A percentile compares a stretch with the other conserved stretches of the same genome.
phyloP scores from a whole-genome alignment of 2,888 invertebrate species.

The Oeneis ivallda region DNA sequence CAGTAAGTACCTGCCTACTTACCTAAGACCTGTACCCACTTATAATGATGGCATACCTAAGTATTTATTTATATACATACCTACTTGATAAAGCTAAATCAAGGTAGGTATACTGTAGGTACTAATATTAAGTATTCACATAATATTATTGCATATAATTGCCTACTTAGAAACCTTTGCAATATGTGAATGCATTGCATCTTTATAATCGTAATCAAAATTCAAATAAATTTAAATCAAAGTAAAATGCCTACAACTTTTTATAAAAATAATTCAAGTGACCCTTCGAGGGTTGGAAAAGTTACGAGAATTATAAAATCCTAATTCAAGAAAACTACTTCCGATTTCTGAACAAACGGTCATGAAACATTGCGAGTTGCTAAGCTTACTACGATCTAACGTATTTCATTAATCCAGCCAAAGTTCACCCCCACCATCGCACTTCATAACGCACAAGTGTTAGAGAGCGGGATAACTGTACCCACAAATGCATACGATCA shows the following conservation, averaged over 20 bases:
- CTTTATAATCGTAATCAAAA: too few relatives aligned
- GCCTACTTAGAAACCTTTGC: too few relatives aligned
- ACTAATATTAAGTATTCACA: too few relatives aligned
- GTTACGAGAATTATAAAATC: constrained; percentile 1
- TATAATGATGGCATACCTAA: too few relatives aligned
- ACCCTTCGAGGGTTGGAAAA: not conserved
- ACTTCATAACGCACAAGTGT: constrained; percentile 69
- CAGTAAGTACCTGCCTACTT: not conserved
- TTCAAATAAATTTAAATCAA: too few relatives aligned
- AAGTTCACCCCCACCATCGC: constrained; percentile 75
- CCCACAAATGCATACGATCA: constrained; percentile 21
- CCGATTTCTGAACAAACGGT: constrained; percentile 11
- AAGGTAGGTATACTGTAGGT: too few relatives aligned
- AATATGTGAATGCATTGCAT: too few relatives aligned
- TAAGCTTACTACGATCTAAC: constrained; percentile 48
- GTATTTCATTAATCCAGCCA: constrained; percentile 77
- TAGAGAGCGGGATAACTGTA: constrained; percentile 58
- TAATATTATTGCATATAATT: too few relatives aligned
- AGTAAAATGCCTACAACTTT: too few relatives aligned
- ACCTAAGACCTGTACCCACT: not conserved
- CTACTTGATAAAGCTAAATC: too few relatives aligned
- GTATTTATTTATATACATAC: too few relatives aligned
- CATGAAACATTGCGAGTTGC: constrained; percentile 26
- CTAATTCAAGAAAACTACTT: constrained; percentile 2
- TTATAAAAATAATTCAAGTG: not conserved